A percentile compares a stretch with the other conserved stretches of the same genome.
These are phyloP conservation scores for Tolmerus cingulatus DNA, from an alignment of 2,888 invertebrate genomes.

Conservation along the genomic window DNA sequence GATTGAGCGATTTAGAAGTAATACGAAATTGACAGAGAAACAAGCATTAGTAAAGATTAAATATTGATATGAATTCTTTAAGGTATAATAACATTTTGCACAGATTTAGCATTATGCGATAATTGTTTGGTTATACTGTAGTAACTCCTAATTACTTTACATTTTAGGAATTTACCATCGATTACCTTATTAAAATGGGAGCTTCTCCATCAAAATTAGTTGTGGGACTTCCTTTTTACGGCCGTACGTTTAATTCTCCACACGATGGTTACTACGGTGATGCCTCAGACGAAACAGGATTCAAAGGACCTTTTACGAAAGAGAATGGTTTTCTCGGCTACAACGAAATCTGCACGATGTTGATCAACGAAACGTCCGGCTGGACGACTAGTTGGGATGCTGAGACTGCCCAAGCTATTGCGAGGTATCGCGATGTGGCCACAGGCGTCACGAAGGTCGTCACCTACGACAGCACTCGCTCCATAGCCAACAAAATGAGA, in stretches of 20 bases:
- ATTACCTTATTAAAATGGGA: constrained; percentile 77
- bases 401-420: constrained; percentile 62
- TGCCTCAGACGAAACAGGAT: constrained; percentile 69
- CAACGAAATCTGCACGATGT: constrained; percentile 79
- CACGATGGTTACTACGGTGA: constrained; percentile 60
- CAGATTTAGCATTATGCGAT: too few relatives aligned
- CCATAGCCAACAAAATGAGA: constrained; percentile 77
- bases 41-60: too few relatives aligned
- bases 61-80: too few relatives aligned
- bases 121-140: not conserved
- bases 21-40: too few relatives aligned
- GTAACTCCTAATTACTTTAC: not conserved
- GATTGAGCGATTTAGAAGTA: too few relatives aligned
- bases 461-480: constrained; percentile 77
- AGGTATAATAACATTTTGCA: too few relatives aligned
- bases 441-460: constrained; percentile 72
- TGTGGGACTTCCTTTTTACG: constrained; percentile 84
- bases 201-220: constrained; percentile 80
- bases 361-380: constrained; percentile 68
- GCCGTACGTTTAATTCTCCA: constrained; percentile 73
- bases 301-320: constrained; percentile 78
- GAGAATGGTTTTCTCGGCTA: constrained; percentile 88
- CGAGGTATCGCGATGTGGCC: constrained; percentile 69
- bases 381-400: constrained; percentile 79
- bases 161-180: constrained; percentile 75